Percentiles rank a stretch among this genome's conserved stretches.
These are phyloP conservation scores for Manacus vitellinus DNA, from an alignment of 2,113 vertebrate genomes.

Conservation along the genomic window DNA sequence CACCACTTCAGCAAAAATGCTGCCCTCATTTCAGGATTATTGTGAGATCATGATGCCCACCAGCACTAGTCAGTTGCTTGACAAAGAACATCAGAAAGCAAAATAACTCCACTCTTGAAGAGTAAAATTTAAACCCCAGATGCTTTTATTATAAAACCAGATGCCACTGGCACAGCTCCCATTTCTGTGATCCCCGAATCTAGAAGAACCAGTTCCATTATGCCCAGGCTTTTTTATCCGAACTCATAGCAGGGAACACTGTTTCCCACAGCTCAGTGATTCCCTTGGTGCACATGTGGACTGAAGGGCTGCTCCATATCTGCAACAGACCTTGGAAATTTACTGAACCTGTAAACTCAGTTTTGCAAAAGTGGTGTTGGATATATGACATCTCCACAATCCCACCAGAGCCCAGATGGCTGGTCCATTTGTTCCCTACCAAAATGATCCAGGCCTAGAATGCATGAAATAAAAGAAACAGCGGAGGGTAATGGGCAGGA, in stretches of 20 bases:
- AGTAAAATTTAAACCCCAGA: neutral
- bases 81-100: neutral
- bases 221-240: neutral
- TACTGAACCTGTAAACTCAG: neutral
- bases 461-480: rapidly evolving
- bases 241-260: neutral
- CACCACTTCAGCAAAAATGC: neutral
- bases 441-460: neutral
- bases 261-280: neutral
- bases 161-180: neutral
- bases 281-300: no score
- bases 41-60: neutral
- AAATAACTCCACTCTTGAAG: neutral
- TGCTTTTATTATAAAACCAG: neutral
- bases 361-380: neutral
- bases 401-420: neutral
- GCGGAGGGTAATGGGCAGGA: neutral
- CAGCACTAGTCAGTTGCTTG: neutral
- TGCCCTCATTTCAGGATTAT: neutral
- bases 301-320: neutral
- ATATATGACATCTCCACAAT: neutral
- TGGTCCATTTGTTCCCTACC: neutral
- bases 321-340: neutral
- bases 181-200: neutral
- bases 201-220: neutral